A percentile compares a stretch with the other conserved stretches of the same genome.
Evolutionary conservation across 2,888 invertebrate genomes (phyloP).

Genomic region (Hypolimnas misippus): DNA sequence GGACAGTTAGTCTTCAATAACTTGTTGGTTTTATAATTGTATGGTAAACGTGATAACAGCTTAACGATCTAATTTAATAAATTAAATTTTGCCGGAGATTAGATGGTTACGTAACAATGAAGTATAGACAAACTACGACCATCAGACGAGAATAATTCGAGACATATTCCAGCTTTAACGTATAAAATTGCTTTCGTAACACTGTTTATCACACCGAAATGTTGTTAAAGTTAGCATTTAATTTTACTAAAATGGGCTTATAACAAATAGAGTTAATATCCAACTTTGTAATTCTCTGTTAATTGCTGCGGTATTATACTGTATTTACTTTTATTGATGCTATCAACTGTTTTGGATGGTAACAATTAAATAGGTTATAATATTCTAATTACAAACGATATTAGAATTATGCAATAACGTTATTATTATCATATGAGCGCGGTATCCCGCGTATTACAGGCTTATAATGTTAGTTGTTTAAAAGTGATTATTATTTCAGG

Average conservation of each 20-base stretch:
- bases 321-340: slow-evolving; percentile 59
- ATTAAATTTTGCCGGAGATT: background rate
- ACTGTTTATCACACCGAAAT: slow-evolving; percentile 38
- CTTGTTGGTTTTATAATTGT: too few relatives aligned
- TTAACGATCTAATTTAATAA: background rate
- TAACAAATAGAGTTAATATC: slow-evolving; percentile 50
- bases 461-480: slow-evolving; percentile 41
- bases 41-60: background rate
- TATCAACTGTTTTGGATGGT: slow-evolving; percentile 58
- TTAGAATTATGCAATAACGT: slow-evolving; percentile 33
- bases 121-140: background rate
- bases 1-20: too few relatives aligned
- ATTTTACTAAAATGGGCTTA: slow-evolving; percentile 47
- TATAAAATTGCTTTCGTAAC: slow-evolving; percentile 30
- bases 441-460: slow-evolving; percentile 36
- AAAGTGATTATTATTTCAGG: slow-evolving; percentile 43
- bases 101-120: too few relatives aligned
- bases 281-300: slow-evolving; percentile 60
- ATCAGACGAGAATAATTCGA: slow-evolving; percentile 4
- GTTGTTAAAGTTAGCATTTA: slow-evolving; percentile 46
- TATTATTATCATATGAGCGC: slow-evolving; percentile 35
- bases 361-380: slow-evolving; percentile 62
- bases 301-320: slow-evolving; percentile 52
- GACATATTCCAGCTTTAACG: background rate
- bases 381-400: slow-evolving; percentile 57